These are phyloP conservation scores for Nebria ingens DNA, from an alignment of 1,140 invertebrate species.

Conservation along the genomic window DNA sequence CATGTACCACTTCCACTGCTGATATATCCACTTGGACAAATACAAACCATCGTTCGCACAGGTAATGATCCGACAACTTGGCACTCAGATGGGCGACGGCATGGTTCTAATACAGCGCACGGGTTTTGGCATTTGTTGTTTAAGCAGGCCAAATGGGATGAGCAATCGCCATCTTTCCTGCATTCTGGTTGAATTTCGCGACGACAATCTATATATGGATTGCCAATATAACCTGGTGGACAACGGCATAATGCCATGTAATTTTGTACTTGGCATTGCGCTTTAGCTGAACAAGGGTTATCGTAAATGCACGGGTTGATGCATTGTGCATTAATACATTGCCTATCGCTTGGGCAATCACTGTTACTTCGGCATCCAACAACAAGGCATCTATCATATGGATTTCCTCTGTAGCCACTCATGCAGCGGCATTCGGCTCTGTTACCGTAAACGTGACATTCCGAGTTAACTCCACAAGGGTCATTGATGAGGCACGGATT, in stretches of 20 bases:
- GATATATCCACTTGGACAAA: constrained; percentile 78
- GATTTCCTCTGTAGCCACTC: constrained; percentile 71
- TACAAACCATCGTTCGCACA: constrained; percentile 78
- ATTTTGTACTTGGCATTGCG: constrained; percentile 69
- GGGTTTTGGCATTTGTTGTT: constrained; percentile 74
- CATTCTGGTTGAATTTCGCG: constrained; percentile 65
- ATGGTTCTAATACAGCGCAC: constrained; percentile 66
- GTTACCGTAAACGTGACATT: constrained; percentile 69
- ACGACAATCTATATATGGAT: constrained; percentile 70
- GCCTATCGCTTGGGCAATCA: constrained; percentile 74
- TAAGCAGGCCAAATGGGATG: constrained; percentile 66
- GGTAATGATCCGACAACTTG: constrained; percentile 68
- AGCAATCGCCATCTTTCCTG: constrained; percentile 69
- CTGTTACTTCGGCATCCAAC: constrained; percentile 82
- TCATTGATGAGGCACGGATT: constrained; percentile 69
- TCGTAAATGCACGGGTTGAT: constrained; percentile 72
- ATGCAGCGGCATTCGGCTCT: constrained; percentile 67
- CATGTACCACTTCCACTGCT: constrained; percentile 72
- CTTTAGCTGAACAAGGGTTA: constrained; percentile 63
- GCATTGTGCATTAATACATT: constrained; percentile 78
- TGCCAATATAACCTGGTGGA: constrained; percentile 54
- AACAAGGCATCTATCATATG: constrained; percentile 60
- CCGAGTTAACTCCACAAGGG: constrained; percentile 72
- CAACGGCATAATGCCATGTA: constrained; percentile 78
- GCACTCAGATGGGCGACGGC: constrained; percentile 66